Base-by-base conservation (phyloP, 1,140 invertebrate species). In the Cotesia vestalis region DNA sequence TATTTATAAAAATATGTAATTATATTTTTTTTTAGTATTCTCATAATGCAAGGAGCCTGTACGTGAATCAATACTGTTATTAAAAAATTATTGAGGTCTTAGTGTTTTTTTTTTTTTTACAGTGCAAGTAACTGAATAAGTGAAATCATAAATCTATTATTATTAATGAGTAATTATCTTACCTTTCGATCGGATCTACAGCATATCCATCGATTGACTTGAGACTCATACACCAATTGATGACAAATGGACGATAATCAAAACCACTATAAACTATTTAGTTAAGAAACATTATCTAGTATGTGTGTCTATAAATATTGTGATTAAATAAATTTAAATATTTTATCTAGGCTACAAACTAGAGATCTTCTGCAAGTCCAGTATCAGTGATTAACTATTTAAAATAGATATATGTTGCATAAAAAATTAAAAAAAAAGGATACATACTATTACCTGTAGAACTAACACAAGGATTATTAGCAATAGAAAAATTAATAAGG, bases 181-280 rank as follows among this genome's bases (percentile, higher is more conserved):
- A 95, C 94, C 93, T 94, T 90, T 98, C 96, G 78, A 96, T 93
- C 59, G 95, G 93, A 84, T 94, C 93, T 63, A 97, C 93, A 66
- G 93, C 90, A 85, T 92, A 95, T 52, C 95, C 95, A 88, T 98
- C 96, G 57, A 98, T 92, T 12, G 93, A 90, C 84, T 94, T 93
- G 3, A 97, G 89, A 82, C 90, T 93, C 89, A 95, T 91, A 85
- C 95, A 95, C 95, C 96, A 97, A 86, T 97, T 97, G 69, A 97
- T 91, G 72, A 97, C 89, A 89, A 95, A 97, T 55, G 96, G 95
- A 73, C 96, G 90, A 86, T 96, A 96, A 84, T 97, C 94, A 88
- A 96, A 96, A 40, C 92, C 92, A 85, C 94, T 95, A 88, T 63
- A 81, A 80, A 77, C 73, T 83, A 80, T 76, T 77, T 77, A 46